Conservation (phyloP, 1,140 invertebrate genomes). For the Temnothorax nylanderi region DNA sequence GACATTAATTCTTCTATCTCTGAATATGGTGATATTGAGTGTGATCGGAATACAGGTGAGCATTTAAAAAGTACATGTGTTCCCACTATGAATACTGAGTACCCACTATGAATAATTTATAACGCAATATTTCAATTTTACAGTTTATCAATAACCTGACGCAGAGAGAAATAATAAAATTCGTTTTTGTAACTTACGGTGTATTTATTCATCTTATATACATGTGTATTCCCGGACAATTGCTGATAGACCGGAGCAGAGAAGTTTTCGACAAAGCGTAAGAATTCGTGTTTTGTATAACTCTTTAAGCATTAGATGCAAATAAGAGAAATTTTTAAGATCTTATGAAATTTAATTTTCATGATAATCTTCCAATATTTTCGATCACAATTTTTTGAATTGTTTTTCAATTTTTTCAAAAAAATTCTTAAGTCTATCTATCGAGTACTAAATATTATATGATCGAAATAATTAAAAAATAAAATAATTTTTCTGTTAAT, state of each 20-base stretch:
- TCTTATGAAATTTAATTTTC: not conserved
- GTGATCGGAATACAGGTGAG: conserved; percentile 31
- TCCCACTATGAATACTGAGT: not conserved
- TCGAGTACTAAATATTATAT: too few relatives aligned
- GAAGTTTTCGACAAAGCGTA: conserved; percentile 30
- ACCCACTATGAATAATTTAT: too few relatives aligned
- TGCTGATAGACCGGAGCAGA: conserved; percentile 9
- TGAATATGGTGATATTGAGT: conserved; percentile 24
- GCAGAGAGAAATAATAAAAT: conserved; percentile 13
- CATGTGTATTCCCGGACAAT: conserved; percentile 41
- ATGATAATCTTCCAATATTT: not conserved
- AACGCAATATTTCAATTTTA: not conserved
- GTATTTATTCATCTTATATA: not conserved
- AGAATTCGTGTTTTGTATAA: not conserved
- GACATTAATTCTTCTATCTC: not conserved
- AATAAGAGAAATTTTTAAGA: not conserved
- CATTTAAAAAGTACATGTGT: not conserved
- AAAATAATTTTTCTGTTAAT: too few relatives aligned
- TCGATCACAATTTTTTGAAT: too few relatives aligned
- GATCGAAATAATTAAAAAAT: too few relatives aligned
- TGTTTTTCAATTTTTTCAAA: not conserved
- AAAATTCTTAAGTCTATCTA: not conserved
- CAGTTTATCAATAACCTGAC: conserved; percentile 1
- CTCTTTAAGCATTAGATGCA: not conserved
- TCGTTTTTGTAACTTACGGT: not conserved